These are phyloP conservation scores for Hirtodrosophila alboralis DNA, from an alignment of 2,888 invertebrate species.

Conservation along the genomic window DNA sequence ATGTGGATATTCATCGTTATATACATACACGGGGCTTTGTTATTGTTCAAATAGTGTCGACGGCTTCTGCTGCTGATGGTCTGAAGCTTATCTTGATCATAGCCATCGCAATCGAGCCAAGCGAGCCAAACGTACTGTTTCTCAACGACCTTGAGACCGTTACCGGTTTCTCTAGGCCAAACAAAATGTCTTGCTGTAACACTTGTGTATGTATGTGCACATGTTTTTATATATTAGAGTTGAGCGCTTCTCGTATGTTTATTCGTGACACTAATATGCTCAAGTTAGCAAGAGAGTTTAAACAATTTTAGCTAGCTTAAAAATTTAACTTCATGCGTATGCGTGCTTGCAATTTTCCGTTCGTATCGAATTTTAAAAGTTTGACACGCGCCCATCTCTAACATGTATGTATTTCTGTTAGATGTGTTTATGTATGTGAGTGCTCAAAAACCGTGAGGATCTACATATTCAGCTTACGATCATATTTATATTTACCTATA, in stretches of 20 bases:
- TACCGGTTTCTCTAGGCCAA: conserved; percentile 68
- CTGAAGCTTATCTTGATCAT: conserved; percentile 60
- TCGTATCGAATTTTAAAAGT: no score
- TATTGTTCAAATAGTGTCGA: conserved; percentile 47
- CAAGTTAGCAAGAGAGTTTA: no score
- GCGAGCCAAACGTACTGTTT: conserved; percentile 48
- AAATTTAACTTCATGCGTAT: no score
- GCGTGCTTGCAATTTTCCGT: no score
- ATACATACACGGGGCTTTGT: conserved; percentile 30
- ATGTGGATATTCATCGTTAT: conserved; percentile 40
- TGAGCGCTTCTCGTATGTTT: no score
- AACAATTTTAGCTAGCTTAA: no score
- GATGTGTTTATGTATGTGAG: conserved; percentile 2
- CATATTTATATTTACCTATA: conserved; percentile 36
- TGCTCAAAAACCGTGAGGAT: conserved; percentile 33
- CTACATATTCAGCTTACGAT: conserved; percentile 20
- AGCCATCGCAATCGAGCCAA: conserved; percentile 56
- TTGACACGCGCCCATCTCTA: no score
- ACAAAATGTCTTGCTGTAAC: conserved; percentile 18
- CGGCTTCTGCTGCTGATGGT: conserved; percentile 41
- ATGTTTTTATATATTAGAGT: no score
- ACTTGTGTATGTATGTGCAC: conserved; percentile 7
- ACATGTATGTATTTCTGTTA: conserved; percentile 9
- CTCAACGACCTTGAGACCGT: conserved; percentile 75
- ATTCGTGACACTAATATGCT: no score